Conservation (phyloP, 2,113 vertebrate genomes). For the Pedionomus torquatus region DNA sequence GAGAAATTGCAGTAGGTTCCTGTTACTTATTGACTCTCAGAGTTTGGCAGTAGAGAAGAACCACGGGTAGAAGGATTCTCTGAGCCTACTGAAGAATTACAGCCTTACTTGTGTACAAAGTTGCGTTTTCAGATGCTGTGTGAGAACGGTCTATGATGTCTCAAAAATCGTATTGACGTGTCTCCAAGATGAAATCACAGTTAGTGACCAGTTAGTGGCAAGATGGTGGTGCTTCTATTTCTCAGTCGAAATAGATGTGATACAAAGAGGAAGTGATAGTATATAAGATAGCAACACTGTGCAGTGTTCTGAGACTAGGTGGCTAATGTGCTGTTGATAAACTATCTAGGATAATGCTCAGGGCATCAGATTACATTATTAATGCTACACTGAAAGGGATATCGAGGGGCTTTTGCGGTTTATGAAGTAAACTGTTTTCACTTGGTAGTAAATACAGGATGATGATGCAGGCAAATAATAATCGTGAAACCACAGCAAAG, state of each 20-base stretch:
- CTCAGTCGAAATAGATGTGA: background rate
- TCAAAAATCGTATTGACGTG: background rate
- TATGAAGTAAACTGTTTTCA: slow-evolving; percentile 66
- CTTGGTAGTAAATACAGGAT: slow-evolving; percentile 51
- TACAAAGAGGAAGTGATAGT: background rate
- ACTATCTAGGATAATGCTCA: slow-evolving; percentile 19
- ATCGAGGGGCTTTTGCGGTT: slow-evolving; percentile 62
- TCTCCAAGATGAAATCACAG: background rate
- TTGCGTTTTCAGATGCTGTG: background rate
- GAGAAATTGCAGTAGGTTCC: background rate
- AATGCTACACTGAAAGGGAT: slow-evolving; percentile 36
- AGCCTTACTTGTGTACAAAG: background rate
- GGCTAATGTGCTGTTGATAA: slow-evolving; percentile 59
- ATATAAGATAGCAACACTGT: background rate
- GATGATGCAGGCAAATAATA: slow-evolving; percentile 38
- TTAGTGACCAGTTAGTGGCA: background rate
- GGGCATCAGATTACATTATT: slow-evolving; percentile 56
- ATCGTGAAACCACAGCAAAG: slow-evolving; percentile 43
- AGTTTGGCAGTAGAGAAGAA: no score
- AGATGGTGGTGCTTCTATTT: background rate
- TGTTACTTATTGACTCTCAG: background rate
- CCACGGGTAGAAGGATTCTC: no score
- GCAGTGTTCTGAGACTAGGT: background rate
- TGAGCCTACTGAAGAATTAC: background rate
- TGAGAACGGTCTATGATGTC: background rate